Percentiles rank a stretch among this genome's conserved stretches.
Conservation (phyloP, 2,888 invertebrate species). For the Pegoplata infirma region DNA sequence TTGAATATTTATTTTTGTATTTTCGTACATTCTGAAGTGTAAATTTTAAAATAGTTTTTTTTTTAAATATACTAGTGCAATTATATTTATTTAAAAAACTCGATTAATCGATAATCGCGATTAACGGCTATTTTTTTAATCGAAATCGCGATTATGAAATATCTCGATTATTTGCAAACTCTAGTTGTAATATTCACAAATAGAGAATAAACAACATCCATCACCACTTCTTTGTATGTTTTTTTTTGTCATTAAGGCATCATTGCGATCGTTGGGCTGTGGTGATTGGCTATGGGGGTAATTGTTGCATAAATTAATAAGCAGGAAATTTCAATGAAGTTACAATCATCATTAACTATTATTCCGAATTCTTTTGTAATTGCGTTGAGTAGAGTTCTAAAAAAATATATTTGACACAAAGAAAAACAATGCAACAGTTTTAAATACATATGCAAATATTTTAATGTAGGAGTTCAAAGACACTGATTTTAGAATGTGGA, state of each 20-base stretch:
- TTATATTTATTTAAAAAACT: too few species aligned
- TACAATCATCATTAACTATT: conserved; percentile 27
- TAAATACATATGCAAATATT: background rate
- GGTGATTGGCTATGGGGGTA: conserved; percentile 37
- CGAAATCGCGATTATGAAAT: too few species aligned
- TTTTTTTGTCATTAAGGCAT: conserved; percentile 34
- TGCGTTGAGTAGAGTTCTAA: conserved; percentile 38
- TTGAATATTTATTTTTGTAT: too few species aligned
- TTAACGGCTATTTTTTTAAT: too few species aligned
- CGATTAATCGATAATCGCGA: too few species aligned
- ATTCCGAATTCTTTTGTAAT: conserved; percentile 58
- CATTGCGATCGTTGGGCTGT: conserved; percentile 26
- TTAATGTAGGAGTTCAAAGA: background rate
- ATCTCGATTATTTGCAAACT: too few species aligned
- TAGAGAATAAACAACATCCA: background rate
- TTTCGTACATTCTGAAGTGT: too few species aligned
- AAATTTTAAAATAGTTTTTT: too few species aligned
- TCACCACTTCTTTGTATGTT: conserved; percentile 41
- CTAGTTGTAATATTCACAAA: too few species aligned
- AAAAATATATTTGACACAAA: background rate
- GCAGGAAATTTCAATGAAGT: conserved; percentile 73
- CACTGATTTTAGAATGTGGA: too few species aligned
- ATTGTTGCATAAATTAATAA: conserved; percentile 70
- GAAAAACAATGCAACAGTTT: conserved; percentile 2
- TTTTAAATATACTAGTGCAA: too few species aligned